Conservation (phyloP, 2,113 vertebrate genomes). For the Chiloscyllium plagiosum region DNA sequence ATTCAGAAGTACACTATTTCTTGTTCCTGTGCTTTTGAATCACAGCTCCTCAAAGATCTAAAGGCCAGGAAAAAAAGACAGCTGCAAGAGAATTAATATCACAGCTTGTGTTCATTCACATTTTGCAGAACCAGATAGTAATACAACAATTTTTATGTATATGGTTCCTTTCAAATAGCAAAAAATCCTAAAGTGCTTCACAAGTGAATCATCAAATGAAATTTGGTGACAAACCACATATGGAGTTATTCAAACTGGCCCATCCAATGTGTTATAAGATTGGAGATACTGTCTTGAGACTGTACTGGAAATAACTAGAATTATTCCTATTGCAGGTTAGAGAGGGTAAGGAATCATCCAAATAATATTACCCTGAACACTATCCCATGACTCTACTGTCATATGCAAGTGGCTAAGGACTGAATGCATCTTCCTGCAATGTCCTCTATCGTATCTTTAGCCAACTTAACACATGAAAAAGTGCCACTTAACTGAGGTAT, state of each 20-base stretch:
- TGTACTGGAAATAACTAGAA: background rate
- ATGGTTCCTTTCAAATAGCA: background rate
- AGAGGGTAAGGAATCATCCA: background rate
- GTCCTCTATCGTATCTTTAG: background rate
- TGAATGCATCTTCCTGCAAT: background rate
- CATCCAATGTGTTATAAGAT: background rate
- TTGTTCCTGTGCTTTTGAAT: background rate
- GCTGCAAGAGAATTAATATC: background rate
- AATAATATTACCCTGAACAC: background rate
- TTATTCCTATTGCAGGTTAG: too few relatives aligned
- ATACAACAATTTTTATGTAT: background rate
- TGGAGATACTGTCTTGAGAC: background rate
- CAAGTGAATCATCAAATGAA: background rate
- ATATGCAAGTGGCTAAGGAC: background rate
- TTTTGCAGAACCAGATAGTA: background rate
- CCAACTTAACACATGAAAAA: background rate
- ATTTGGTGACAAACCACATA: background rate
- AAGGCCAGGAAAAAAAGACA: background rate
- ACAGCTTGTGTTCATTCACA: background rate
- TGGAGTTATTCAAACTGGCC: background rate
- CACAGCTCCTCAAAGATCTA: background rate
- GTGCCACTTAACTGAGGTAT: background rate
- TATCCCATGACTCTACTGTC: background rate
- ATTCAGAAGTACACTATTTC: background rate
- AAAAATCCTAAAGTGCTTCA: background rate